These are phyloP conservation scores for Hydrozoanthus tunicans DNA, from an alignment of 64 coral and sea anemone genomes.

Conservation along the genomic window DNA sequence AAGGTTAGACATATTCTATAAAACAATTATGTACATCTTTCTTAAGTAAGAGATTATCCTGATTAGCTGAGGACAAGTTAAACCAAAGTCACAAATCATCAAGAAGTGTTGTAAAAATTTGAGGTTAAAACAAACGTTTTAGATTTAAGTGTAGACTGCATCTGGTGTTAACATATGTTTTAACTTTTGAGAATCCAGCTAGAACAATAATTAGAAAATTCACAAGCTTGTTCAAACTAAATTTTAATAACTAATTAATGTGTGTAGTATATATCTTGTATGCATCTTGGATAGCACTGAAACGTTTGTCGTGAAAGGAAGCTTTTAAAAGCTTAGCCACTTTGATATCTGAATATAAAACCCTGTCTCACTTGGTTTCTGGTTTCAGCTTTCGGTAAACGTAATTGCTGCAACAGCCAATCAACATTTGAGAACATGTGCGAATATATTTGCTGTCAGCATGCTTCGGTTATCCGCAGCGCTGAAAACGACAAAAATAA, in stretches of 20 bases:
- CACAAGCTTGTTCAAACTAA: too few relatives aligned
- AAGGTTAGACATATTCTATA: not conserved
- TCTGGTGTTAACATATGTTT: too few relatives aligned
- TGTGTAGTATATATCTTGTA: too few relatives aligned
- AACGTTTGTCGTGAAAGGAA: not conserved
- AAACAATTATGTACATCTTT: not conserved
- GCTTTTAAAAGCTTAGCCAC: not conserved
- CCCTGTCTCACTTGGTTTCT: not conserved
- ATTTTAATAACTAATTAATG: too few relatives aligned
- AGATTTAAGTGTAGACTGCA: too few relatives aligned
- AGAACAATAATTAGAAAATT: too few relatives aligned
- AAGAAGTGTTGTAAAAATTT: too few relatives aligned
- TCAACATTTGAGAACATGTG: not conserved
- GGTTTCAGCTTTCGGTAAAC: not conserved
- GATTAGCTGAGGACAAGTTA: not conserved
- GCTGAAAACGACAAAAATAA: slow-evolving; percentile 18
- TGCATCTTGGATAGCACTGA: too few relatives aligned
- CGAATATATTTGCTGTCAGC: slow-evolving; percentile 13
- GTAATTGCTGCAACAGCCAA: not conserved
- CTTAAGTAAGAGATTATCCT: not conserved
- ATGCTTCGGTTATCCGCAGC: not conserved
- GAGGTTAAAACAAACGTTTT: too few relatives aligned
- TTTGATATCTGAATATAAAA: not conserved
- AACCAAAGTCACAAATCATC: not conserved
- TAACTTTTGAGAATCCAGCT: too few relatives aligned